A percentile compares a stretch with the other conserved stretches of the same genome.
These are phyloP conservation scores for Trissolcus basalis DNA, from an alignment of 1,140 invertebrate species.

Conservation along the genomic window DNA sequence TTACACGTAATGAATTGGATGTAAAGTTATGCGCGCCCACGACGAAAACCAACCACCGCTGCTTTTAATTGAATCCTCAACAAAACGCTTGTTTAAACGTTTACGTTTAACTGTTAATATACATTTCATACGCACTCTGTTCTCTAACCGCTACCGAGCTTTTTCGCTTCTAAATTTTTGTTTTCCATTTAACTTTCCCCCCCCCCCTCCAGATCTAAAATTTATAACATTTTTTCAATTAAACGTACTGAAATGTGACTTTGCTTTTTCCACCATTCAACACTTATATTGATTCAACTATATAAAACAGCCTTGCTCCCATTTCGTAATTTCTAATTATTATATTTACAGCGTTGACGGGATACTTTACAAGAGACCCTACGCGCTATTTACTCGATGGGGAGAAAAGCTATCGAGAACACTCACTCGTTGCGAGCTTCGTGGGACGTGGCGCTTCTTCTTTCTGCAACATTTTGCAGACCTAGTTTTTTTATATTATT, in stretches of 20 bases:
- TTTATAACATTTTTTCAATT: too few relatives aligned
- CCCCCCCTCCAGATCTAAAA: too few relatives aligned
- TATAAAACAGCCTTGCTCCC: neutral
- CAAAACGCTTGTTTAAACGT: constrained; percentile 6
- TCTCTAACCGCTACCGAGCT: too few relatives aligned
- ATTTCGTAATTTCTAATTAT: neutral
- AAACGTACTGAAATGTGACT: too few relatives aligned
- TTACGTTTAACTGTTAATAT: constrained; percentile 8
- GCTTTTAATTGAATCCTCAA: constrained; percentile 14
- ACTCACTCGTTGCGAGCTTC: constrained; percentile 21
- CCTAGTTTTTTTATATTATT: constrained; percentile 22
- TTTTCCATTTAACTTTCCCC: too few relatives aligned
- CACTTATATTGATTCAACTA: too few relatives aligned
- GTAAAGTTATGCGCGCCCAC: constrained; percentile 10
- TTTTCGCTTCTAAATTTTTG: too few relatives aligned
- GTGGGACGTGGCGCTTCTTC: constrained; percentile 33
- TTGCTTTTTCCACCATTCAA: too few relatives aligned
- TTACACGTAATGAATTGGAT: constrained; percentile 9
- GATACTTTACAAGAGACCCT: constrained; percentile 3
- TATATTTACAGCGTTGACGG: neutral
- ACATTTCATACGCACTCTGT: neutral
- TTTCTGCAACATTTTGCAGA: constrained; percentile 42
- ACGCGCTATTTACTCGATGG: constrained; percentile 13
- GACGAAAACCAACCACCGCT: constrained; percentile 3
- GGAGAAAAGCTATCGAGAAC: constrained; percentile 38